These are phyloP conservation scores for Laticauda colubrina DNA, from an alignment of 2,113 vertebrate species.

Conservation along the genomic window DNA sequence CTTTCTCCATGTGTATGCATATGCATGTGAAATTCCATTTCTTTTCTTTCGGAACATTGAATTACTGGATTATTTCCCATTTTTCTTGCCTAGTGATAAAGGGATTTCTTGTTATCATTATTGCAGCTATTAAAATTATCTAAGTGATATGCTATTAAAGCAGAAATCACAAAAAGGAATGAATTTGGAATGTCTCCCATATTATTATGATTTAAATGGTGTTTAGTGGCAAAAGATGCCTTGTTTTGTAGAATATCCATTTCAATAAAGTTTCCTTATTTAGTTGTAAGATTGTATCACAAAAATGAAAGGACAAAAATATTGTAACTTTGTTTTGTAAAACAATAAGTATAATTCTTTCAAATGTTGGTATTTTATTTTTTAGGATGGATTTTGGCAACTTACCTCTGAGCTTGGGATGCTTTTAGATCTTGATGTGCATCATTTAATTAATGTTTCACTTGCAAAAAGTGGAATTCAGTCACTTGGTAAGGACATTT, in stretches of 20 bases:
- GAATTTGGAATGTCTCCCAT: not conserved
- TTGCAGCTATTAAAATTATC: not conserved
- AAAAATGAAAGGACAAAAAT: not conserved
- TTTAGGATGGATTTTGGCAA: constrained; percentile 84
- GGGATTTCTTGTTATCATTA: not conserved
- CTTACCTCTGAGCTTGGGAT: constrained; percentile 70
- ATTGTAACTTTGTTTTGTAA: not conserved
- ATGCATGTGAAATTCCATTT: not conserved
- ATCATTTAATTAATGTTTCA: constrained; percentile 71
- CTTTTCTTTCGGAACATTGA: not conserved
- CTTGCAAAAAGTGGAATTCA: constrained; percentile 79
- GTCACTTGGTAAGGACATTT: constrained; percentile 74
- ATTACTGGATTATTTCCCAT: not conserved
- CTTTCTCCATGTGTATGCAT: not conserved
- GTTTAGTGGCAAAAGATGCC: not conserved
- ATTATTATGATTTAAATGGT: not conserved
- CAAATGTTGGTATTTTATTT: constrained; percentile 19
- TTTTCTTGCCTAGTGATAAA: not conserved
- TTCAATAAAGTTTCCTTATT: not conserved
- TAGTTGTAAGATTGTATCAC: not conserved
- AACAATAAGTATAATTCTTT: not conserved
- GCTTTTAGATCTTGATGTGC: constrained; percentile 67
- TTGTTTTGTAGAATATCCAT: not conserved
- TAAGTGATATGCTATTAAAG: not conserved
- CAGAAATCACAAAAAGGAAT: not conserved